These are phyloP conservation scores for Gymnorhina tibicen DNA, from an alignment of 2,113 vertebrate species.

Conservation along the genomic window DNA sequence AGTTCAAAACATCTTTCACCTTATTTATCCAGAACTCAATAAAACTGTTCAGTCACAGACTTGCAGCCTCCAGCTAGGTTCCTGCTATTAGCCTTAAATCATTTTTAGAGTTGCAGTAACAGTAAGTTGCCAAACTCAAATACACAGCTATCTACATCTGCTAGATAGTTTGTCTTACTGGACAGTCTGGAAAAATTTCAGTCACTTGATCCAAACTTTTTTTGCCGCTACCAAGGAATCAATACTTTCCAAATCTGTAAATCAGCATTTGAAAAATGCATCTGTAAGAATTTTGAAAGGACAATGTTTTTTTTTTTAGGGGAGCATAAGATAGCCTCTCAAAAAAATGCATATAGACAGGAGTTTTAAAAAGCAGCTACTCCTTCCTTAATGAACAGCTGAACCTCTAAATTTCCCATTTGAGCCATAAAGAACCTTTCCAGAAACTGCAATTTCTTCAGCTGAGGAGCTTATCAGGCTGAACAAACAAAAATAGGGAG, in stretches of 20 bases:
- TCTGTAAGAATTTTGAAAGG: neutral
- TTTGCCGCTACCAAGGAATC: neutral
- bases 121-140: slow-evolving; percentile 2
- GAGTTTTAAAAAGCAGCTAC: neutral
- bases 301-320: neutral
- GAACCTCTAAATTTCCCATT: neutral
- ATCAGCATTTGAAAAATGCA: neutral
- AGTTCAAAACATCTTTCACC: slow-evolving; percentile 21
- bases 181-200: neutral
- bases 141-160: slow-evolving; percentile 12
- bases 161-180: neutral
- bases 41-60: slow-evolving; percentile 45
- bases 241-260: neutral
- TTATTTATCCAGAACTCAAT: slow-evolving; percentile 27
- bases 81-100: slow-evolving; percentile 23
- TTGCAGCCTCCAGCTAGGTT: slow-evolving; percentile 35
- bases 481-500: neutral
- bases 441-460: neutral
- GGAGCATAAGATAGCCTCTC: neutral
- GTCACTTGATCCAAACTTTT: neutral
- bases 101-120: slow-evolving; percentile 28
- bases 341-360: neutral
- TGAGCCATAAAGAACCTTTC: neutral
- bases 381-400: neutral
- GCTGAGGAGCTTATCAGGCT: neutral